A percentile compares a stretch with the other conserved stretches of the same genome.
Conservation (phyloP, 2,797 vertebrate genomes). For the Gila robusta region DNA sequence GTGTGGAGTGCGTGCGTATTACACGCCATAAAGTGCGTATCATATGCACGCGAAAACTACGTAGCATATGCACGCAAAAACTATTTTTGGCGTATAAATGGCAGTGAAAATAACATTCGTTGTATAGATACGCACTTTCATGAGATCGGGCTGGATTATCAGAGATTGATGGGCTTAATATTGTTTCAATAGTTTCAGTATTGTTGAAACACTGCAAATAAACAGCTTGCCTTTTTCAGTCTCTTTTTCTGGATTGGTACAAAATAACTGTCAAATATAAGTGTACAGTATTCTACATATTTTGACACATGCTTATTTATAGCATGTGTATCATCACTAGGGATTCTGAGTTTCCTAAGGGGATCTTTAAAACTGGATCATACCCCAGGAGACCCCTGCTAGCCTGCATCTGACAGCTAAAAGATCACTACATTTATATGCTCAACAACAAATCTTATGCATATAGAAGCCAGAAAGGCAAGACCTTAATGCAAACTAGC, state of each 20-base stretch:
- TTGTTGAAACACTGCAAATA: neutral
- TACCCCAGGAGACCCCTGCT: constrained; percentile 52
- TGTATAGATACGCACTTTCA: no score
- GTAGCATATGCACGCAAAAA: no score
- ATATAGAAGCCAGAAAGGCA: constrained; percentile 51
- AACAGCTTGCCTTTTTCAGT: constrained; percentile 1
- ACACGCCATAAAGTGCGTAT: no score
- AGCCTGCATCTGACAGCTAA: constrained; percentile 57
- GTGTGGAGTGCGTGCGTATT: no score
- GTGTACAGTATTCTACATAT: constrained; percentile 28
- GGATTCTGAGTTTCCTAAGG: constrained; percentile 56
- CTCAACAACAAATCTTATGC: constrained; percentile 44
- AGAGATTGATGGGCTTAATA: neutral
- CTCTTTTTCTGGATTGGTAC: constrained; percentile 3
- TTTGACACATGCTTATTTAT: constrained; percentile 53
- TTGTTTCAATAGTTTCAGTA: no score
- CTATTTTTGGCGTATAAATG: no score
- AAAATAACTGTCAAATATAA: constrained; percentile 22
- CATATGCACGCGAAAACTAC: no score
- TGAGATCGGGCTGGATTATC: neutral
- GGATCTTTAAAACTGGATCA: constrained; percentile 65
- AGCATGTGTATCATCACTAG: constrained; percentile 47
- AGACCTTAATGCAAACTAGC: constrained; percentile 60
- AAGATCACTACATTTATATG: constrained; percentile 61
- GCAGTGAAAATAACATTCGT: no score